A percentile compares a stretch with the other conserved stretches of the same genome.
phyloP scores from a whole-genome alignment of 92 coral and sea anemone genomes.

The Phenganax marumi region DNA sequence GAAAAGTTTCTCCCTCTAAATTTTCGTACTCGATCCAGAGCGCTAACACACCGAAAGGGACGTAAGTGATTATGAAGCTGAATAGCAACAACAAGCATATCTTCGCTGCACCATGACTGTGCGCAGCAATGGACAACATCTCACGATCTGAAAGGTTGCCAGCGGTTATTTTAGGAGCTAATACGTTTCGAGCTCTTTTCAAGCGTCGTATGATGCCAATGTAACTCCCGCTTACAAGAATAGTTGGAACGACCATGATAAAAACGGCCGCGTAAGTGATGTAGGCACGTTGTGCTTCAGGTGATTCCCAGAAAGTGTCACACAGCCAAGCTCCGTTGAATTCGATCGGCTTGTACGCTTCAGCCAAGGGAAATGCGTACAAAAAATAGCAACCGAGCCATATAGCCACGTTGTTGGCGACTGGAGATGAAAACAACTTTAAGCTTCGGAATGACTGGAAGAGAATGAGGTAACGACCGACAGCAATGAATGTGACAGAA shows the following conservation, averaged over 20 bases:
- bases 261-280: background rate
- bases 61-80: slow-evolving; percentile 5
- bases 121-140: background rate
- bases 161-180: background rate
- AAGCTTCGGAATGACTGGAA: background rate
- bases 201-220: slow-evolving; percentile 6
- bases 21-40: background rate
- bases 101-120: slow-evolving; percentile 20
- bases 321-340: slow-evolving; percentile 6
- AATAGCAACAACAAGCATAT: background rate
- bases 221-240: slow-evolving; percentile 9
- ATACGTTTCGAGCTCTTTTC: slow-evolving; percentile 10
- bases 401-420: background rate
- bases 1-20: background rate
- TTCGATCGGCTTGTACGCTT: background rate
- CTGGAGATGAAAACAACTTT: slow-evolving; percentile 11
- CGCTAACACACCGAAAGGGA: background rate
- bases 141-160: background rate
- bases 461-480: slow-evolving; percentile 30
- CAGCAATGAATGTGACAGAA: slow-evolving; percentile 22
- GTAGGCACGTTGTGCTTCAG: background rate
- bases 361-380: slow-evolving; percentile 8
- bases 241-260: background rate
- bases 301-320: slow-evolving; percentile 1
- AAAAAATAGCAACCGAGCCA: background rate